Percentiles rank a stretch among this genome's conserved stretches.
These are phyloP conservation scores for Drosophila mauritiana DNA, from an alignment of 1,140 invertebrate species.

Conservation along the genomic window DNA sequence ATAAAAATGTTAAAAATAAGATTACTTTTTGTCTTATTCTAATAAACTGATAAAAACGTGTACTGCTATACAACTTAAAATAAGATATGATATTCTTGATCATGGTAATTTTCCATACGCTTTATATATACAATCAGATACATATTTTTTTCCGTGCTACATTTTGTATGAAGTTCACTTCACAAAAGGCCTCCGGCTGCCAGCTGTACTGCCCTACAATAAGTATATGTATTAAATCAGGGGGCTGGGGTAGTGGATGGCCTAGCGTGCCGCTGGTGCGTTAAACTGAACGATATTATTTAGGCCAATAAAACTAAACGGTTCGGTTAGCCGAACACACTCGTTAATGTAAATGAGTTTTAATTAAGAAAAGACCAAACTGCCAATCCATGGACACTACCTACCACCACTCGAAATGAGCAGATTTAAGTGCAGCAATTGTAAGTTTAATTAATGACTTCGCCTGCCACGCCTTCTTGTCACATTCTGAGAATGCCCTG, in stretches of 20 bases:
- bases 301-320: constrained; percentile 70
- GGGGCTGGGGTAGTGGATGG: constrained; percentile 16
- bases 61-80: too few species aligned
- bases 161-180: constrained; percentile 31
- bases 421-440: constrained; percentile 39
- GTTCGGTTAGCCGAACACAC: constrained; percentile 54
- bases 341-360: constrained; percentile 51
- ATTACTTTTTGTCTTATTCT: too few species aligned
- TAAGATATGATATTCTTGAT: too few species aligned
- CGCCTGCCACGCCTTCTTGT: constrained; percentile 17
- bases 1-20: too few species aligned
- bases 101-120: too few species aligned
- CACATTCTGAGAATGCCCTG: constrained; percentile 13
- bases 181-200: constrained; percentile 40
- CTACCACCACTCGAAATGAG: constrained; percentile 7
- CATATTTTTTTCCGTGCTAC: constrained; percentile 3
- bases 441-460: constrained; percentile 48
- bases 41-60: too few species aligned
- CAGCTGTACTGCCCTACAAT: constrained; percentile 58
- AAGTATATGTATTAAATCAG: constrained; percentile 12
- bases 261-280: constrained; percentile 50
- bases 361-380: constrained; percentile 53
- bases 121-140: background rate
- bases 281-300: constrained; percentile 67
- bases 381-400: constrained; percentile 27